Percentiles rank a stretch among this genome's conserved stretches.
These are phyloP conservation scores for Propsilocerus akamusi DNA, from an alignment of 1,140 invertebrate genomes.

Conservation along the genomic window DNA sequence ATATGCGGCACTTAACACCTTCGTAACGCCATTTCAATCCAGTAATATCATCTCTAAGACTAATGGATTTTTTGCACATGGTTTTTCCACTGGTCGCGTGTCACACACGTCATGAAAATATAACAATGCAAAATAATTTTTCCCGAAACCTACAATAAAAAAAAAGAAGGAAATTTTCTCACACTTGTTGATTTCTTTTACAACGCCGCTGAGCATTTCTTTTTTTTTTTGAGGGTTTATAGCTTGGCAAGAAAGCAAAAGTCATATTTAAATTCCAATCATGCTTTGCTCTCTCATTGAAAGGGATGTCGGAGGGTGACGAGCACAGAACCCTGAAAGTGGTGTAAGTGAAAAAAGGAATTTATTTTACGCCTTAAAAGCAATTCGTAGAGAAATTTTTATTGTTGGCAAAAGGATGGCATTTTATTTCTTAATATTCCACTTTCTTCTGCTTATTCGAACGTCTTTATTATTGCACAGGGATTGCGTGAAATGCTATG, in stretches of 20 bases:
- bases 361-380: background rate
- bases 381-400: constrained; percentile 3
- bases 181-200: background rate
- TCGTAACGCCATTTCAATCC: background rate
- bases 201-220: background rate
- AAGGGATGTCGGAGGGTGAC: background rate
- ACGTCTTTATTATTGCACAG: background rate
- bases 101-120: background rate
- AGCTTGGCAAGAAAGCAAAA: background rate
- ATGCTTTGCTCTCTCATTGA: background rate
- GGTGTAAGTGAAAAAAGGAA: background rate
- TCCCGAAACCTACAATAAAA: background rate
- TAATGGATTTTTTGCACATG: background rate
- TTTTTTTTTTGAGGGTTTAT: background rate
- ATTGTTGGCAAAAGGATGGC: constrained; percentile 1
- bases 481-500: background rate
- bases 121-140: too few species aligned
- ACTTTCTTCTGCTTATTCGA: background rate
- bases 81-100: background rate
- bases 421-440: constrained; percentile 4
- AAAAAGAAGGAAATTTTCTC: constrained; percentile 4
- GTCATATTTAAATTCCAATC: constrained; percentile 3
- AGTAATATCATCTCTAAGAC: background rate
- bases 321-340: background rate
- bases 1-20: background rate